Evolutionary conservation across 2,113 vertebrate genomes (phyloP).

Genomic region (Psittacus erithacus): DNA sequence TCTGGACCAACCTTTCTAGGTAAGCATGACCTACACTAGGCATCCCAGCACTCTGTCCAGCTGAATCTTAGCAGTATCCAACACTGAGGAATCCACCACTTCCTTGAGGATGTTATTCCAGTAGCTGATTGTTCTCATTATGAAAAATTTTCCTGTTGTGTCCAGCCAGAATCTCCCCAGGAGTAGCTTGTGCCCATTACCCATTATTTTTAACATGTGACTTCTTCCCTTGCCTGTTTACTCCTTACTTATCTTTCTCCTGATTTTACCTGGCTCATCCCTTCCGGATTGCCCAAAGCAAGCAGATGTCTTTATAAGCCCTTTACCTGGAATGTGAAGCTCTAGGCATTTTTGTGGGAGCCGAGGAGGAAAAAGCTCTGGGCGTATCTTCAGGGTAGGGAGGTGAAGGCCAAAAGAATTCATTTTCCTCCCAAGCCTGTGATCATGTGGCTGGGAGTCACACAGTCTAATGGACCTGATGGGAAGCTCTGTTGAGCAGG

Average conservation of each 20-base stretch:
- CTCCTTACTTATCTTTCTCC: neutral
- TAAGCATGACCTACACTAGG: neutral
- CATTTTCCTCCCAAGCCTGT: neutral
- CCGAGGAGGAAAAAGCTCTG: neutral
- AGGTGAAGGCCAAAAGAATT: neutral
- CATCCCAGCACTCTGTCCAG: neutral
- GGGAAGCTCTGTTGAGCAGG: neutral
- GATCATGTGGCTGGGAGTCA: accelerated
- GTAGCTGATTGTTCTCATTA: neutral
- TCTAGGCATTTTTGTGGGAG: neutral
- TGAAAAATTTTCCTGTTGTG: neutral
- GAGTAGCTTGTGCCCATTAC: neutral
- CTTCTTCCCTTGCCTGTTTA: neutral
- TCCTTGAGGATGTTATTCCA: neutral
- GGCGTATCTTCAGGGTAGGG: neutral
- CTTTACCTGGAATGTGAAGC: neutral
- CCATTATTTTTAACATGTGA: neutral
- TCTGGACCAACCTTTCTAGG: neutral
- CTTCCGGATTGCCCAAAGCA: neutral
- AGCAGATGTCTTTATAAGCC: neutral
- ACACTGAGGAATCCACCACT: neutral
- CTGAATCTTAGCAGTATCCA: neutral
- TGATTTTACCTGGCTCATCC: neutral
- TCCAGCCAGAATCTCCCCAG: neutral
- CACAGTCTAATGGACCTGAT: neutral